A percentile compares a stretch with the other conserved stretches of the same genome.
Conservation (phyloP, 2,113 vertebrate genomes). For the Pterophyllum scalare region DNA sequence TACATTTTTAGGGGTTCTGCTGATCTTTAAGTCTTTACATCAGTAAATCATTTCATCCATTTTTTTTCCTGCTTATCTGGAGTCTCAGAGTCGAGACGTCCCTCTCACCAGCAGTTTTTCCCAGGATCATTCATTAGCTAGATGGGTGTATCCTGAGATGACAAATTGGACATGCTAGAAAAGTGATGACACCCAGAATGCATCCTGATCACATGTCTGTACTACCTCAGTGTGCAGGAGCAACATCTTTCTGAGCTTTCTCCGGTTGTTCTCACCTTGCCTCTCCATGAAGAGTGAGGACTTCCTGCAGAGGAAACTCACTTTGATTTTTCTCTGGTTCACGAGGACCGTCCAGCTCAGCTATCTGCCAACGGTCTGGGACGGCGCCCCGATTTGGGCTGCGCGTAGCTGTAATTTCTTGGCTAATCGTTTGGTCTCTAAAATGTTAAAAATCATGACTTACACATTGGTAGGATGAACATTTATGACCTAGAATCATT, state of each 20-base stretch:
- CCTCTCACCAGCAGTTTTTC: not conserved
- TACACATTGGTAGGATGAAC: not conserved
- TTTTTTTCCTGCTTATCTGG: not conserved
- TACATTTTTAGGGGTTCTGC: too few species aligned
- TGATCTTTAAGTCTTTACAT: too few species aligned
- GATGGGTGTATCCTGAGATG: accelerated
- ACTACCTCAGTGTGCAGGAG: not conserved
- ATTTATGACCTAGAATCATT: not conserved
- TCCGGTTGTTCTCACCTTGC: not conserved
- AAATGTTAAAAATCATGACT: not conserved
- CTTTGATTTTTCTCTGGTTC: not conserved
- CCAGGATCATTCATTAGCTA: not conserved
- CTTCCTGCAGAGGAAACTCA: not conserved
- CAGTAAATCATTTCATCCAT: not conserved
- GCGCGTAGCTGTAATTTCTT: accelerated
- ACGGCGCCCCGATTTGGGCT: not conserved
- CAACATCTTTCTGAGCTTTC: not conserved
- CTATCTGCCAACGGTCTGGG: not conserved
- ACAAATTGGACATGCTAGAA: not conserved
- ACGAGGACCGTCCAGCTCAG: not conserved
- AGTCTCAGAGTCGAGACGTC: not conserved
- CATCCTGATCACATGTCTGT: not conserved
- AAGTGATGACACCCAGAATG: not conserved
- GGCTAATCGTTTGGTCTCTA: not conserved
- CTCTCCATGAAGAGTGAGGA: not conserved